Percentiles rank a stretch among this genome's conserved stretches.
These are phyloP conservation scores for Platysternon megacephalum DNA, from an alignment of 2,113 vertebrate genomes.

Conservation along the genomic window DNA sequence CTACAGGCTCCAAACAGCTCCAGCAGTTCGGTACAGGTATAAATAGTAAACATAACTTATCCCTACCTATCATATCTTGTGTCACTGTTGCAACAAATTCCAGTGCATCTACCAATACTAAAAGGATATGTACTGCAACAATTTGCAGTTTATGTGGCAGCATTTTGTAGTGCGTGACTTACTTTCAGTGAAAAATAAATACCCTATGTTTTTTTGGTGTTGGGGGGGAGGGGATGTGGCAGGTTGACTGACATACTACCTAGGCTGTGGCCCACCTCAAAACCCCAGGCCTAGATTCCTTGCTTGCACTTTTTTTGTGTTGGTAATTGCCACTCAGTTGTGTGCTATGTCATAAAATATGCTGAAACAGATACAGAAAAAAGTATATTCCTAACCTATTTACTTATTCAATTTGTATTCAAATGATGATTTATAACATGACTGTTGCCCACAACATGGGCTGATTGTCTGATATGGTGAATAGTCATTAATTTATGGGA, in stretches of 20 bases:
- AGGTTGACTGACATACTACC: neutral
- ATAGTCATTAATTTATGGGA: neutral
- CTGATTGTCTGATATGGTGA: neutral
- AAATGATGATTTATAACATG: neutral
- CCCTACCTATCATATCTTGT: neutral
- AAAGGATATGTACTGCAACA: neutral
- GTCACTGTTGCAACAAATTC: neutral
- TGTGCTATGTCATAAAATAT: neutral
- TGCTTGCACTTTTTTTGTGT: neutral
- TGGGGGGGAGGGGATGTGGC: neutral
- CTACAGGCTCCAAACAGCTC: neutral
- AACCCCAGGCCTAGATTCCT: neutral
- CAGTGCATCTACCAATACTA: neutral
- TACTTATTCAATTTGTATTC: neutral
- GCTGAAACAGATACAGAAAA: slow-evolving; percentile 19
- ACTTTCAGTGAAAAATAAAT: neutral
- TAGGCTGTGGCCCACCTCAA: neutral
- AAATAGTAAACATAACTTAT: neutral
- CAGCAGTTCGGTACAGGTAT: neutral
- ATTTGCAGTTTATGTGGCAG: neutral
- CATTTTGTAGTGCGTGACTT: neutral
- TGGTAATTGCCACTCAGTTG: neutral
- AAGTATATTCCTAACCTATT: neutral
- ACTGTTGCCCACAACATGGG: neutral
- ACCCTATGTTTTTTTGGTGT: neutral